These are phyloP conservation scores for Caprella mutica DNA, from an alignment of 2,888 invertebrate genomes.

Conservation along the genomic window DNA sequence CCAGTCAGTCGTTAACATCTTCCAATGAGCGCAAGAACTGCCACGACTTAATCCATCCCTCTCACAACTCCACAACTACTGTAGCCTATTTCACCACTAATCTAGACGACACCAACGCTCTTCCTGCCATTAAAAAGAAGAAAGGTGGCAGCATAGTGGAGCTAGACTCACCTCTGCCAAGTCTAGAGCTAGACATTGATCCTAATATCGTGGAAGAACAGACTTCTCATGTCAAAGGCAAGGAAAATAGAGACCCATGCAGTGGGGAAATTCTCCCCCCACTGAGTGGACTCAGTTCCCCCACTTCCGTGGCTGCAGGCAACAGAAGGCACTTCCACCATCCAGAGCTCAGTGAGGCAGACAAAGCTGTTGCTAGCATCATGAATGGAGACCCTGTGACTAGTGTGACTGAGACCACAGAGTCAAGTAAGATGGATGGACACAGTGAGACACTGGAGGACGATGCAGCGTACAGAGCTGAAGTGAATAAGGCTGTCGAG, in stretches of 20 bases:
- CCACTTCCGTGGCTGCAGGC: not conserved
- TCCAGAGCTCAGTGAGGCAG: constrained; percentile 33
- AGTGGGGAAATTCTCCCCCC: not conserved
- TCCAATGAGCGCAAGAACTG: not conserved
- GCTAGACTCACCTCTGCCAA: not conserved
- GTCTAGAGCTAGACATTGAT: not conserved
- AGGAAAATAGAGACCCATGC: not conserved
- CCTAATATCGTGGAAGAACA: constrained; percentile 4
- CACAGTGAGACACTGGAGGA: constrained; percentile 15
- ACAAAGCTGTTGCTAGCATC: constrained; percentile 33
- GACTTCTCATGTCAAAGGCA: not conserved
- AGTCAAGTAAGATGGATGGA: not conserved
- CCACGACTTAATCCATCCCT: not conserved
- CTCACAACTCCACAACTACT: not conserved
- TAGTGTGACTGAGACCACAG: constrained; percentile 16
- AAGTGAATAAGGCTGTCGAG: constrained; percentile 32
- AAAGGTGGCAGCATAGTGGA: not conserved
- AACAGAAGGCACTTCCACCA: too few species aligned
- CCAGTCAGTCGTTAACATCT: not conserved
- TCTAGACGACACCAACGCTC: not conserved
- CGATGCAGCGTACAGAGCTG: constrained; percentile 28
- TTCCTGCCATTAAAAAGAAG: not conserved
- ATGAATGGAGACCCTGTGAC: constrained; percentile 18
- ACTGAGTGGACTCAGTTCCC: not conserved
- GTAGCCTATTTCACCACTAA: not conserved